A percentile compares a stretch with the other conserved stretches of the same genome.
Conservation (phyloP, 2,797 vertebrate genomes). For the Forpus xanthops region DNA sequence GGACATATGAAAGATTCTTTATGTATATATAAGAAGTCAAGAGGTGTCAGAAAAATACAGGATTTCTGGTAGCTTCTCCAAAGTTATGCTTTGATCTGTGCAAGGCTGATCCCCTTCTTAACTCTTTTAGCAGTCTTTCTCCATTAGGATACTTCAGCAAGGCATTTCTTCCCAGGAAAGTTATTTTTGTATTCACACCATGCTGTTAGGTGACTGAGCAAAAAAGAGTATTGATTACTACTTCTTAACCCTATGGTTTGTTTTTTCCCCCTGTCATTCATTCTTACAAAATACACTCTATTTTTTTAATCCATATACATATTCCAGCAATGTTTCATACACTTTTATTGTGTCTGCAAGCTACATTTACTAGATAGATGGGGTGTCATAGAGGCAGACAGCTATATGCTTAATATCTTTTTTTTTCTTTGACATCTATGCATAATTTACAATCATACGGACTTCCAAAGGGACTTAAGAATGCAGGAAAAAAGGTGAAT, state of each 20-base stretch:
- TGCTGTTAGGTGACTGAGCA: not conserved
- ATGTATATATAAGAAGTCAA: slow-evolving; percentile 3
- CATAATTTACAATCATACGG: not conserved
- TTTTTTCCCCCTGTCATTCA: not conserved
- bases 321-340: not conserved
- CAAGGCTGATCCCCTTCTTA: not conserved
- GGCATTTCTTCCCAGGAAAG: not conserved
- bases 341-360: not conserved
- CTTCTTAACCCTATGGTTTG: not conserved
- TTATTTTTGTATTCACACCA: not conserved
- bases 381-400: not conserved
- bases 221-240: not conserved
- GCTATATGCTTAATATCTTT: not conserved
- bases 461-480: not conserved
- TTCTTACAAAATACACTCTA: not conserved
- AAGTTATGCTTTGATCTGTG: not conserved
- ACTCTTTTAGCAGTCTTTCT: not conserved
- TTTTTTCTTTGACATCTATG: not conserved
- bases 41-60: not conserved
- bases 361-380: not conserved
- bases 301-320: not conserved
- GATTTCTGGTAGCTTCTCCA: slow-evolving; percentile 13
- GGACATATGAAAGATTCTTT: not conserved
- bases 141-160: not conserved
- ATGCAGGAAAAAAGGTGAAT: fast-evolving